Evolutionary conservation across 2,797 vertebrate genomes (phyloP).

Genomic region (Ctenopoma kingsleyae): DNA sequence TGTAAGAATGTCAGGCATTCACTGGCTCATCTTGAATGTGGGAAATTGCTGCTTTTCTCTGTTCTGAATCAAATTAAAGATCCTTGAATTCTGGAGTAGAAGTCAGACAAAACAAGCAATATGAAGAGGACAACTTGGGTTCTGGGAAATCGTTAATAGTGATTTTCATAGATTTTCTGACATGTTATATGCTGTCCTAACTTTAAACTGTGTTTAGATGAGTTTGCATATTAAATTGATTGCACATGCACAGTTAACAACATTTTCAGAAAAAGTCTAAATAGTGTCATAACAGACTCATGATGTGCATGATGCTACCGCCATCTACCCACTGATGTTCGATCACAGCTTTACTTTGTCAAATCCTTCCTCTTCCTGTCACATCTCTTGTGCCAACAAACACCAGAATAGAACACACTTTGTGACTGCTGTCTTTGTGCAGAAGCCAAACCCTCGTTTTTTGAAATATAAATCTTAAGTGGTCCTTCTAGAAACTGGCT

Average conservation of each 20-base stretch:
- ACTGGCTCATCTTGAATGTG: background rate
- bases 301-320: slow-evolving; percentile 41
- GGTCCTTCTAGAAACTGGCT: slow-evolving; percentile 20
- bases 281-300: slow-evolving; percentile 22
- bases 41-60: background rate
- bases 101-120: background rate
- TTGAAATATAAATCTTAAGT: slow-evolving; percentile 36
- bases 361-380: slow-evolving; percentile 34
- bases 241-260: slow-evolving; percentile 21
- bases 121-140: background rate
- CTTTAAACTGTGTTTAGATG: background rate
- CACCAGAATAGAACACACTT: slow-evolving; percentile 48
- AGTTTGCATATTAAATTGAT: background rate
- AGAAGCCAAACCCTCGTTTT: slow-evolving; percentile 33
- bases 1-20: background rate
- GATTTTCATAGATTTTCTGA: background rate
- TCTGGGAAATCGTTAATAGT: background rate
- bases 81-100: background rate
- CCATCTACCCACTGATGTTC: slow-evolving; percentile 45
- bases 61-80: background rate
- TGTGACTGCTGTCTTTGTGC: slow-evolving; percentile 33
- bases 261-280: slow-evolving; percentile 24
- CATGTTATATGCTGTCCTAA: background rate
- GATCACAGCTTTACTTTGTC: slow-evolving; percentile 52
- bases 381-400: slow-evolving; percentile 36